Percentiles rank a stretch among this genome's conserved stretches.
phyloP scores from a whole-genome alignment of 2,888 invertebrate species.

The Sturmia bella region DNA sequence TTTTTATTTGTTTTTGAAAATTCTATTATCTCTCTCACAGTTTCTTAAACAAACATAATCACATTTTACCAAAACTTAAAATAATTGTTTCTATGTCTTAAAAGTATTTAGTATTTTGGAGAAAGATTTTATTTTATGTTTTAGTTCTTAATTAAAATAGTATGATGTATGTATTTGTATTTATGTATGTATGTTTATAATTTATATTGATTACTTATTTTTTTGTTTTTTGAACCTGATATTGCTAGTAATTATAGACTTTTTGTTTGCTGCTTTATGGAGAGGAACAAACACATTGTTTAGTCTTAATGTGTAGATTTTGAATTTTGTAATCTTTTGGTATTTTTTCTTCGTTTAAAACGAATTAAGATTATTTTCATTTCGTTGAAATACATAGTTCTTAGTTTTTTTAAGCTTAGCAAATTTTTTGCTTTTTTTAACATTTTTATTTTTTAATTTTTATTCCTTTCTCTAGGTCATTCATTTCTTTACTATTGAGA shows the following conservation, averaged over 20 bases:
- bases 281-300: slow-evolving; percentile 46
- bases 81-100: slow-evolving; percentile 68
- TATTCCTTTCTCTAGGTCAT: slow-evolving; percentile 23
- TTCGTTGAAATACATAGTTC: background rate
- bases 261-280: slow-evolving; percentile 36
- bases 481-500: no score
- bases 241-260: slow-evolving; percentile 59
- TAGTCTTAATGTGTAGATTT: slow-evolving; percentile 22
- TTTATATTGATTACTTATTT: slow-evolving; percentile 25
- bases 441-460: slow-evolving; percentile 37
- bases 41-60: slow-evolving; percentile 68
- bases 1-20: slow-evolving; percentile 66
- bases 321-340: slow-evolving; percentile 23
- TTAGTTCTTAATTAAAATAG: slow-evolving; percentile 19
- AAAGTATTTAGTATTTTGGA: slow-evolving; percentile 52
- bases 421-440: background rate
- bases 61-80: slow-evolving; percentile 69
- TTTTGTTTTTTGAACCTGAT: slow-evolving; percentile 56
- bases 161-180: slow-evolving; percentile 29
- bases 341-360: slow-evolving; percentile 30
- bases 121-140: slow-evolving; percentile 29
- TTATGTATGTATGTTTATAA: slow-evolving; percentile 23
- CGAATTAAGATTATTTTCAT: slow-evolving; percentile 11
- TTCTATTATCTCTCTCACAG: slow-evolving; percentile 35
- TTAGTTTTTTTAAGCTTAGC: background rate